Evolutionary conservation across 2,113 vertebrate species (phyloP), one percentile per base, ranked within the genome.

Genomic region (Semnornis frantzii): DNA sequence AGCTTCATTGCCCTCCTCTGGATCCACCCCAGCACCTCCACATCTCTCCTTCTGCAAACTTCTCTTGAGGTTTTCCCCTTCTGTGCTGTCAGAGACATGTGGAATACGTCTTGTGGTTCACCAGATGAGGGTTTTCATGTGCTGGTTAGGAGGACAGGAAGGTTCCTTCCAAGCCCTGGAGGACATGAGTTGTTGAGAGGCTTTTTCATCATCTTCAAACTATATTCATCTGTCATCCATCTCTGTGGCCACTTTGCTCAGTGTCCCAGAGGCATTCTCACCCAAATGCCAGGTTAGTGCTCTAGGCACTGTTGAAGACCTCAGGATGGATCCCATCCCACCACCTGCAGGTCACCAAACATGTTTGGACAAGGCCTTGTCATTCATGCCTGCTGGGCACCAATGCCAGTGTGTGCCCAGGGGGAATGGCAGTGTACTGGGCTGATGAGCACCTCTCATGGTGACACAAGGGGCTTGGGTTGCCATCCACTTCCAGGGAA

Each of bases 361-460:
- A 42, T 3, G 1, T n/a, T 33, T 15, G 44, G 58, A 21, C 9
- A 1, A 16, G 31, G 44, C 1, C 0, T 24, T 20, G 10, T 0
- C 6, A 3, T 30, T 8, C 23, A 16, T 7, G 24, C 9, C 3
- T 20, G 33, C 20, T 12, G 44, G 33, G 62, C 15, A 5, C 23
- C 28, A 16, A 19, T 16, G 37, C 20, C 9, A 5, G 44, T 7
- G 24, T 8, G 18, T 16, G 39, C 23, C 20, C 1, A 1, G 34
- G 64, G n/a, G 33, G 50, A 37, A 3, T 7, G 7, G 66, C 8
- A 1, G 9, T 17, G 16, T 16, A 50, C 55, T 18, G 12, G 5
- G 10, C 0, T 44, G 31, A 5, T 2, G 34, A 70, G 3, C 44
- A 5, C 12, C 8, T 39, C 57, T 74, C 58, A 9, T 13, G 30